Percentiles rank a stretch among this genome's conserved stretches.
phyloP scores from a whole-genome alignment of 2,888 invertebrate genomes.

The Drosophila suboccidentalis region DNA sequence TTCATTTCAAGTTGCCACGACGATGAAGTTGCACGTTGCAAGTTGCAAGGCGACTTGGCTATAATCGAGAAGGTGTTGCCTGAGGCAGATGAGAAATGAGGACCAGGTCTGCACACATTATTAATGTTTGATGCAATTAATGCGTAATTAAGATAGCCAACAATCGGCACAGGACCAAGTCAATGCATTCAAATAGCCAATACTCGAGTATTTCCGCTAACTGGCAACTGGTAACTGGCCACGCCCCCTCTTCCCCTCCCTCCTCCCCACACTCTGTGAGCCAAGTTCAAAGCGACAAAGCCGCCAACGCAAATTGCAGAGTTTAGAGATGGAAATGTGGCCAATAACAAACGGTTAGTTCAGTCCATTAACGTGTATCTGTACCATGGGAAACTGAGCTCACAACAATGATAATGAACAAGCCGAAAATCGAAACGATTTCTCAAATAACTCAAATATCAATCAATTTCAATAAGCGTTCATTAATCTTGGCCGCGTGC shows the following conservation, averaged over 20 bases:
- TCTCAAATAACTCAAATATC: conserved; percentile 64
- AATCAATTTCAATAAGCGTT: conserved; percentile 73
- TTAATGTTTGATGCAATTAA: conserved; percentile 83
- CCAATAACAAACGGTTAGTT: conserved; percentile 57
- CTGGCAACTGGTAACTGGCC: too few species aligned
- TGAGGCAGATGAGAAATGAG: conserved; percentile 74
- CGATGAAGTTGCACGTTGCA: conserved; percentile 23
- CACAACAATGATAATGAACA: conserved; percentile 53
- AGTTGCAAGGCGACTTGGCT: neutral
- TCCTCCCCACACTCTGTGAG: neutral
- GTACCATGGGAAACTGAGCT: conserved; percentile 70
- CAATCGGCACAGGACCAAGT: conserved; percentile 9
- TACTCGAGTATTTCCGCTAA: conserved; percentile 33
- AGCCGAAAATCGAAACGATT: conserved; percentile 35
- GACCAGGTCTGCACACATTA: conserved; percentile 40
- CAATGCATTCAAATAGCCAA: neutral
- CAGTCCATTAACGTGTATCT: conserved; percentile 48
- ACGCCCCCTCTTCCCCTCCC: neutral
- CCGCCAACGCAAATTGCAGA: conserved; percentile 77
- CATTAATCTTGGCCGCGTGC: conserved; percentile 80
- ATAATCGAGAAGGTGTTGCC: conserved; percentile 72
- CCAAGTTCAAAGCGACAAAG: conserved; percentile 65
- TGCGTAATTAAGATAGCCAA: conserved; percentile 81
- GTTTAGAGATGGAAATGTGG: conserved; percentile 24
- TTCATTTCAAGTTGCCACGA: conserved; percentile 64